Conservation (phyloP, 2,113 vertebrate species). For the Cochlearius cochlearius region DNA sequence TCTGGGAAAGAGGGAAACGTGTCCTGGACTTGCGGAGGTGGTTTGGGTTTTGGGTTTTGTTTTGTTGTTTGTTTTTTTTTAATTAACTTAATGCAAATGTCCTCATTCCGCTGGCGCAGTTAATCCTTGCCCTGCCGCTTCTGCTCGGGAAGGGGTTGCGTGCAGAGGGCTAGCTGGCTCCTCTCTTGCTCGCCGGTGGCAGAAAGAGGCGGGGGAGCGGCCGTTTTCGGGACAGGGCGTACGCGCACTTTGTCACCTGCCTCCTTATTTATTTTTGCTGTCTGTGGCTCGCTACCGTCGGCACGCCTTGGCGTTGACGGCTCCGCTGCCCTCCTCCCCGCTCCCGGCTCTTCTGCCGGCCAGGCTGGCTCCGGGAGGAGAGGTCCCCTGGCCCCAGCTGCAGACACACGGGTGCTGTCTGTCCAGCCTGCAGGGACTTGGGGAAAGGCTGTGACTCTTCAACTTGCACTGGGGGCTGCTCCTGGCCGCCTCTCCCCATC, state of each 20-base stretch:
- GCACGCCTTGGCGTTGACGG: not conserved
- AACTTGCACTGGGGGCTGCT: not conserved
- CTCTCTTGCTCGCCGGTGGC: not conserved
- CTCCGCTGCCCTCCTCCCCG: not conserved
- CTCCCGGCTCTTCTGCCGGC: not conserved
- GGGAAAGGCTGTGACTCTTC: not conserved
- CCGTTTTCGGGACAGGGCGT: not conserved
- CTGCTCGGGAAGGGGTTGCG: not conserved
- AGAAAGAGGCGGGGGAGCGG: not conserved
- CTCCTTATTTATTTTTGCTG: conserved; percentile 42
- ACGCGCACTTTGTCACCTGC: not conserved
- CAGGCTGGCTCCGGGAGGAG: not conserved
- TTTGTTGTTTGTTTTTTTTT: not conserved
- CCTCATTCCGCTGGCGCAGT: not conserved
- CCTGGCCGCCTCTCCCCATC: not conserved
- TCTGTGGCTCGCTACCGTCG: not conserved
- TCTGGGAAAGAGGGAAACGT: not conserved
- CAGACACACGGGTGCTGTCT: not conserved
- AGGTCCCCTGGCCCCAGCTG: not conserved
- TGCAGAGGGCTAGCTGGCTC: not conserved
- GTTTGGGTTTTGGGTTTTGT: not conserved
- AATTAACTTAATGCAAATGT: conserved; percentile 43
- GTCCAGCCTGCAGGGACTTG: not conserved
- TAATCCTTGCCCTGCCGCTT: not conserved
- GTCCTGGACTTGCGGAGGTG: not conserved